Evolutionary conservation across 2,888 invertebrate genomes (phyloP).

Genomic region (Seladonia tumulorum): DNA sequence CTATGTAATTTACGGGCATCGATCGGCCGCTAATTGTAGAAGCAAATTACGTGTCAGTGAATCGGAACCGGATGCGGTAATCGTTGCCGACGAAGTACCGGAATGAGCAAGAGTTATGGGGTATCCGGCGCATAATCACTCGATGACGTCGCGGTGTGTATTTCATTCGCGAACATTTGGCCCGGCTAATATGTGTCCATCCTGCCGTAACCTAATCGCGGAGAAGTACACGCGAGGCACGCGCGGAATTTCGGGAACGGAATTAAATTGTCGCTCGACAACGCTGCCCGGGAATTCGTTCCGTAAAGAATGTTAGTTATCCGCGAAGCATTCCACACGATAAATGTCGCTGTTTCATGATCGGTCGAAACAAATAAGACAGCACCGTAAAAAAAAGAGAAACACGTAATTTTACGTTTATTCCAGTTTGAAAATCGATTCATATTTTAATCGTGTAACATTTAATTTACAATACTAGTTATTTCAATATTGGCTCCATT

Average conservation of each 20-base stretch:
- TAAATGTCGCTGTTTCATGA: conserved; percentile 16
- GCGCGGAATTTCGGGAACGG: conserved; percentile 38
- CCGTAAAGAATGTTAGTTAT: conserved; percentile 15
- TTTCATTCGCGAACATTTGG: neutral
- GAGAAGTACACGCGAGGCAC: conserved; percentile 32
- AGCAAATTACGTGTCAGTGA: conserved; percentile 43
- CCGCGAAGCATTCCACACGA: neutral
- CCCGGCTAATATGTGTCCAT: neutral
- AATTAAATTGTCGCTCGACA: conserved; percentile 32
- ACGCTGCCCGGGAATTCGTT: conserved; percentile 5
- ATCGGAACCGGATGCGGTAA: conserved; percentile 50
- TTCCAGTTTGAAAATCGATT: too few species aligned
- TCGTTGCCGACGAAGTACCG: conserved; percentile 39
- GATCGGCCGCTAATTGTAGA: conserved; percentile 48
- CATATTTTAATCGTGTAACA: too few species aligned
- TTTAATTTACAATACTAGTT: too few species aligned
- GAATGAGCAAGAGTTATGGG: conserved; percentile 44
- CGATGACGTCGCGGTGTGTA: conserved; percentile 16
- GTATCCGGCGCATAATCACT: conserved; percentile 27
- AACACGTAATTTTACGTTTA: too few species aligned
- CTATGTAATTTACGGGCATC: conserved; percentile 20
- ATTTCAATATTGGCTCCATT: too few species aligned
- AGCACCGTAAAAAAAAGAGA: too few species aligned
- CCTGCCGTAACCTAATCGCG: conserved; percentile 33
- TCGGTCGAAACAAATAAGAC: neutral